A percentile compares a stretch with the other conserved stretches of the same genome.
Evolutionary conservation across 2,888 invertebrate genomes (phyloP).

Genomic region (Entomobrya multifasciata): DNA sequence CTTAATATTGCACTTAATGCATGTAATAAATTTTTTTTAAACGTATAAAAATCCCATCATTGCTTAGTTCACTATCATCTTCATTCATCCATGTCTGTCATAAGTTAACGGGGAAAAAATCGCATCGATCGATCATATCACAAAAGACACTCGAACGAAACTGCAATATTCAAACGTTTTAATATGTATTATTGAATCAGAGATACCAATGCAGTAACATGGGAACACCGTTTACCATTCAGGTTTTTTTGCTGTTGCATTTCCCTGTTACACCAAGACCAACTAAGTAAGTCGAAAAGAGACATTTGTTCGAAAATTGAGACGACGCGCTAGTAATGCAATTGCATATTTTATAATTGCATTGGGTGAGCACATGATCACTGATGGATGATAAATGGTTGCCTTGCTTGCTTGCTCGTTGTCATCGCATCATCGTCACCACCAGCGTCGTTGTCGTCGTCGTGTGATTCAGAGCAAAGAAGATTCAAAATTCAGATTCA

Average conservation of each 20-base stretch:
- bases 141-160: not conserved
- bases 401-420: constrained; percentile 41
- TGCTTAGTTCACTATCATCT: constrained; percentile 64
- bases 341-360: not conserved
- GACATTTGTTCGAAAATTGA: not conserved
- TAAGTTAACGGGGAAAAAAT: not conserved
- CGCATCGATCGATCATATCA: constrained; percentile 11
- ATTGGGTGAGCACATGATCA: constrained; percentile 46
- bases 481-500: constrained; percentile 13
- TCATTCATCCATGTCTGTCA: constrained; percentile 55
- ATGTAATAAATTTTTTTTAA: not conserved
- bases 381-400: constrained; percentile 13
- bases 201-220: constrained; percentile 1
- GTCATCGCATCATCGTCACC: constrained; percentile 38
- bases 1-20: too few species aligned
- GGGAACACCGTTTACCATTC: not conserved
- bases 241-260: not conserved
- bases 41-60: not conserved
- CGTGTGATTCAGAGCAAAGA: constrained; percentile 61
- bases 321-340: constrained; percentile 9
- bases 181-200: not conserved
- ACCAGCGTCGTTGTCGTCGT: constrained; percentile 27
- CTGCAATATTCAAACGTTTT: not conserved
- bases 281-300: not conserved
- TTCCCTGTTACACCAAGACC: constrained; percentile 18